Percentiles rank a stretch among this genome's conserved stretches.
phyloP scores from a whole-genome alignment of 2,113 vertebrate species.

The Etia nguti region DNA sequence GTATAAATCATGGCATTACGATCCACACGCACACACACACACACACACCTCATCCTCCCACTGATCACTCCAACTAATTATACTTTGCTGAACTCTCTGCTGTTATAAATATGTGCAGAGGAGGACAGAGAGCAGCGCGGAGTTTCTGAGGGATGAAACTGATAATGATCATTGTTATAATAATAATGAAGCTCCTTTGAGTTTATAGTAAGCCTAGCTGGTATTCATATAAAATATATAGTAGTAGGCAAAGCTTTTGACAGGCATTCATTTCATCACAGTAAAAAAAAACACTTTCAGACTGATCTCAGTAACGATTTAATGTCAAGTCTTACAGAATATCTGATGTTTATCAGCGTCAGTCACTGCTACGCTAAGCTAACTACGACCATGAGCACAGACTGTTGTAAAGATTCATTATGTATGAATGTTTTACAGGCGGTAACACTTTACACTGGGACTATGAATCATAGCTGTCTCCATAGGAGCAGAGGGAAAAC shows the following conservation, averaged over 20 bases:
- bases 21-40: background rate
- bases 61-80: constrained; percentile 35
- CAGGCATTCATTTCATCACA: background rate
- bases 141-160: background rate
- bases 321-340: background rate
- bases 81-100: constrained; percentile 8
- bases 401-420: background rate
- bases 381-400: background rate
- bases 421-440: background rate
- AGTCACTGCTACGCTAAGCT: background rate
- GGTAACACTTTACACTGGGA: background rate
- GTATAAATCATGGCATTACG: background rate
- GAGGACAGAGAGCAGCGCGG: background rate
- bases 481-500: background rate
- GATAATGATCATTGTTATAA: background rate
- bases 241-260: background rate
- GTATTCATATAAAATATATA: background rate
- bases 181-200: background rate
- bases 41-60: constrained; percentile 12
- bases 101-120: constrained; percentile 21
- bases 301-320: background rate
- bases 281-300: background rate
- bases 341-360: background rate
- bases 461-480: background rate
- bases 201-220: background rate